Evolutionary conservation across 2,888 invertebrate genomes (phyloP).

Genomic region (Agapostemon virescens): DNA sequence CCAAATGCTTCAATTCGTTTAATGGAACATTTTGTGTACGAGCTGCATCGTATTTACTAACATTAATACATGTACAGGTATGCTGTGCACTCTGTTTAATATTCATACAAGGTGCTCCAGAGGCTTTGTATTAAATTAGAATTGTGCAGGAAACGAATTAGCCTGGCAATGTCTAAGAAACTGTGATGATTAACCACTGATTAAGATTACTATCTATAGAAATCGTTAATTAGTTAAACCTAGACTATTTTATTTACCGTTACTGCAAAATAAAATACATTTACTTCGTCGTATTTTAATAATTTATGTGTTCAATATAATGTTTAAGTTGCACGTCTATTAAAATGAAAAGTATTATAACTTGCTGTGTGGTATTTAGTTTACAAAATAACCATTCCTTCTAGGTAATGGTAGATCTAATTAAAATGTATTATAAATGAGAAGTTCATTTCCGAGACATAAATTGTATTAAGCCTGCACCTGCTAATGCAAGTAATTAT

Average conservation of each 20-base stretch:
- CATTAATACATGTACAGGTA: neutral
- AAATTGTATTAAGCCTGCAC: neutral
- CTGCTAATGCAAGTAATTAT: neutral
- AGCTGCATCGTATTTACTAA: neutral
- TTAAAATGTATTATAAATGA: neutral
- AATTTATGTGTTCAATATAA: neutral
- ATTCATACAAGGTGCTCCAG: neutral
- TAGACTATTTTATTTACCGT: neutral
- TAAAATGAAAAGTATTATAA: neutral
- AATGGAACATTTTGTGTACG: neutral
- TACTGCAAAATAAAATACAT: neutral
- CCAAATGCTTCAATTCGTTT: neutral
- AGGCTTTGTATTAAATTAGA: neutral
- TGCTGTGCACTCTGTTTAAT: neutral
- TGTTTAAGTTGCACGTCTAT: neutral
- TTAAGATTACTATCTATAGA: neutral
- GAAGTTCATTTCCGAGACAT: neutral
- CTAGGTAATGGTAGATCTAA: neutral
- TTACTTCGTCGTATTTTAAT: neutral
- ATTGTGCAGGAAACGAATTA: neutral
- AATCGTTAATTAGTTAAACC: neutral
- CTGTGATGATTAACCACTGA: neutral
- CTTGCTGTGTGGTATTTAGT: neutral
- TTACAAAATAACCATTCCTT: neutral
- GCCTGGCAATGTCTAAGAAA: neutral